Percentiles rank a stretch among this genome's conserved stretches.
Conservation (phyloP, 1,140 invertebrate genomes). For the Eriosoma lanigerum region DNA sequence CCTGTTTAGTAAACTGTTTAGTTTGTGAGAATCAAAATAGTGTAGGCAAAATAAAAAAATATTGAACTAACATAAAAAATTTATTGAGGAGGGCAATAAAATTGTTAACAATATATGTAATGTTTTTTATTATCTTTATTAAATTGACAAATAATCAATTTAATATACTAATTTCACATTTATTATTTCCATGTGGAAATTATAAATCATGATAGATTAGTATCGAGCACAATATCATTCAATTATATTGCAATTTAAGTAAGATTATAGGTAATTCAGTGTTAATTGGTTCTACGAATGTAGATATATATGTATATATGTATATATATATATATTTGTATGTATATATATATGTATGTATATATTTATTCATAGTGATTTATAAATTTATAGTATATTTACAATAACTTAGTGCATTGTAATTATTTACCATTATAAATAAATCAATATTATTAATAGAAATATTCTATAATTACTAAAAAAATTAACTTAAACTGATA, state of each 20-base stretch:
- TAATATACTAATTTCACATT: conserved; percentile 7
- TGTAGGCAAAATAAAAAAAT: too few relatives aligned
- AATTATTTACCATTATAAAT: conserved; percentile 18
- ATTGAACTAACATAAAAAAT: too few relatives aligned
- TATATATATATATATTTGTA: conserved; percentile 24
- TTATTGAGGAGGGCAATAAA: neutral
- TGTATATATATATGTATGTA: conserved; percentile 28
- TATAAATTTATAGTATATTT: conserved; percentile 29
- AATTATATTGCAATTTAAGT: conserved; percentile 17
- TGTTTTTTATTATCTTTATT: neutral
- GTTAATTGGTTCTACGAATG: neutral
- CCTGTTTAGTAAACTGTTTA: neutral
- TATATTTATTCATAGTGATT: neutral
- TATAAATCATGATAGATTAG: conserved; percentile 36
- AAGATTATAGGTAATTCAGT: conserved; percentile 21
- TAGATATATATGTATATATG: conserved; percentile 30
- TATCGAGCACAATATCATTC: conserved; percentile 23
- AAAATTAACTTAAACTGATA: conserved; percentile 12
- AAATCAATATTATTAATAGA: neutral
- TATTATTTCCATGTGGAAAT: conserved; percentile 19
- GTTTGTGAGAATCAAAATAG: conserved; percentile 21
- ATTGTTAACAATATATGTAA: neutral
- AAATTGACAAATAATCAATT: neutral
- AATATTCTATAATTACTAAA: neutral
- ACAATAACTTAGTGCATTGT: neutral